A percentile compares a stretch with the other conserved stretches of the same genome.
These are phyloP conservation scores for Hemaris fuciformis DNA, from an alignment of 2,888 invertebrate genomes.

Conservation along the genomic window DNA sequence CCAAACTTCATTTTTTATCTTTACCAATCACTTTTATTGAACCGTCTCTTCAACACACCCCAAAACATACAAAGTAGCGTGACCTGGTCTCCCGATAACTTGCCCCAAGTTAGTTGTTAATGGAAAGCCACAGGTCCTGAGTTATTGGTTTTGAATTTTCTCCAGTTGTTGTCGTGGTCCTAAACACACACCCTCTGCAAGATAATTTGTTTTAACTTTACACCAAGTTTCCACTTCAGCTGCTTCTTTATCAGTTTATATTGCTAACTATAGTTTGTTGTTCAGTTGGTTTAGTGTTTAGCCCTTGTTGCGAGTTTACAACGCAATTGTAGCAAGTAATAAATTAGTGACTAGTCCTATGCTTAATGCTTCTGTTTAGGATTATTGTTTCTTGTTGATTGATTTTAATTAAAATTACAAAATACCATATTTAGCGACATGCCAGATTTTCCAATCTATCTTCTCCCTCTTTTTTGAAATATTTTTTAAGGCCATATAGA, in stretches of 20 bases:
- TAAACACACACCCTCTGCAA: constrained; percentile 56
- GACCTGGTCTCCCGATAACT: background rate
- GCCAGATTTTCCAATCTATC: too few relatives aligned
- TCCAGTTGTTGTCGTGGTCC: constrained; percentile 31
- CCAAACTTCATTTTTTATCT: too few relatives aligned
- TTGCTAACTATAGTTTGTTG: constrained; percentile 31
- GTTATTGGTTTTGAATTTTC: constrained; percentile 6
- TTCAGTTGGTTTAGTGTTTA: constrained; percentile 19
- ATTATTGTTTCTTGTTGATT: too few relatives aligned
- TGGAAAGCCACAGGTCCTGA: background rate
- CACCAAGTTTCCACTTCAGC: constrained; percentile 43
- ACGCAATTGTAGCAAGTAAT: background rate
- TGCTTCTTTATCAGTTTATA: constrained; percentile 49
- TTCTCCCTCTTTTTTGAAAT: too few relatives aligned
- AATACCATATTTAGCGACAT: too few relatives aligned
- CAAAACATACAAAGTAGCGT: too few relatives aligned
- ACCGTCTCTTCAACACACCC: too few relatives aligned
- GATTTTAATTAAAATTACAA: too few relatives aligned
- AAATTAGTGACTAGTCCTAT: too few relatives aligned
- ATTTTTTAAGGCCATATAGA: too few relatives aligned
- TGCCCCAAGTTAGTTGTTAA: background rate
- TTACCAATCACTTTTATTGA: too few relatives aligned
- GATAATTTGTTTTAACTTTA: constrained; percentile 57
- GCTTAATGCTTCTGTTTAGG: too few relatives aligned
- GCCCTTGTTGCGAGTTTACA: background rate